These are phyloP conservation scores for Garrulus glandarius DNA, from an alignment of 2,797 vertebrate species.

Conservation along the genomic window DNA sequence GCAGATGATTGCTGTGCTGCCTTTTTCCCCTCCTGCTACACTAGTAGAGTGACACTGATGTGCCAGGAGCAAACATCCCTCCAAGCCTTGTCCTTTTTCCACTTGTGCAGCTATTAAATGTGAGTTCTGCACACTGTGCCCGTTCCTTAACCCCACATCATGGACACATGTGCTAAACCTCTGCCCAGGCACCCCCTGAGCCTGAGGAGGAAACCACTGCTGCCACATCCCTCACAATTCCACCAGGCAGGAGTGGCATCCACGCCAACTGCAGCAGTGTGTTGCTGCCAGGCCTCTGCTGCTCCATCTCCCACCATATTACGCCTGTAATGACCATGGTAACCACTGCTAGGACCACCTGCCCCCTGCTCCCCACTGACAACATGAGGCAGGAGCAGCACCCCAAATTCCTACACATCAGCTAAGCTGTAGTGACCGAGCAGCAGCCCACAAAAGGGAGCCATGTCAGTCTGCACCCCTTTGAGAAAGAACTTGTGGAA, in stretches of 20 bases:
- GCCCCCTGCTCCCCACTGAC: rapidly evolving
- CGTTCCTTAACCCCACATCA: background rate
- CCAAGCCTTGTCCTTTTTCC: background rate
- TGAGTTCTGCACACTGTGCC: background rate
- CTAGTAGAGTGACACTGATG: background rate
- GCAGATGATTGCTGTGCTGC: background rate
- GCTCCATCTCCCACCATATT: background rate
- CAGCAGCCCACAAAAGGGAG: background rate
- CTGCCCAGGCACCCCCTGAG: background rate
- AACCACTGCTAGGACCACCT: rapidly evolving
- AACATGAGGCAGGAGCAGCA: background rate
- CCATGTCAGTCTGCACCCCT: background rate
- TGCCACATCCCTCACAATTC: background rate
- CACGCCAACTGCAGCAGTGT: rapidly evolving
- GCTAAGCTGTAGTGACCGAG: rapidly evolving
- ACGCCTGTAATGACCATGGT: rapidly evolving
- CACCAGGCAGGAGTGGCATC: background rate
- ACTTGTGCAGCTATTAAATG: background rate
- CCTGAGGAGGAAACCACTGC: background rate
- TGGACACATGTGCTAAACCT: background rate
- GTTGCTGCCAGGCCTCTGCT: background rate
- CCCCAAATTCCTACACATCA: background rate
- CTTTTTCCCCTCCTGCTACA: background rate
- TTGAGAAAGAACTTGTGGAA: background rate
- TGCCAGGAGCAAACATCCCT: background rate